phyloP scores from a whole-genome alignment of 1,140 invertebrate genomes.

The Zaprionus kolodkinae region DNA sequence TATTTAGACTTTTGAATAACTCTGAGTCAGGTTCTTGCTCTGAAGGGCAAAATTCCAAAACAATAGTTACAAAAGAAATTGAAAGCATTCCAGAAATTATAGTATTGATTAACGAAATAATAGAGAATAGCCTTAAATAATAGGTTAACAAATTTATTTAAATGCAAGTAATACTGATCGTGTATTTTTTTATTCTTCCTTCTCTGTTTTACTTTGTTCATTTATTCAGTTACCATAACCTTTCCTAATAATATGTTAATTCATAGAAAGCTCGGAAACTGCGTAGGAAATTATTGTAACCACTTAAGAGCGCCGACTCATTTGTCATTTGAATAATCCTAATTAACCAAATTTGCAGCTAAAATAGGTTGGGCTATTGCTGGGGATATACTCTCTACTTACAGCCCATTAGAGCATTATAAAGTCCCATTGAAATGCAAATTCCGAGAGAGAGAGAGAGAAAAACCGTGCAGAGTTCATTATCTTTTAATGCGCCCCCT shows the following conservation, averaged over 20 bases:
- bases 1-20: not conserved
- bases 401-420: constrained; percentile 44
- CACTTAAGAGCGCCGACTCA: not conserved
- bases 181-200: too few relatives aligned
- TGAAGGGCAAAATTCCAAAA: too few relatives aligned
- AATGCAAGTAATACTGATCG: too few relatives aligned
- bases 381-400: not conserved
- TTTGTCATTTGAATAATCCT: constrained; percentile 12
- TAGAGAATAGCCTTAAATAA: too few relatives aligned
- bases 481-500: constrained; percentile 69
- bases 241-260: not conserved
- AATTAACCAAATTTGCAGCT: not conserved
- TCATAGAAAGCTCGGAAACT: not conserved
- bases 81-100: too few relatives aligned
- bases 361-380: not conserved
- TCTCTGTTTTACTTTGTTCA: not conserved
- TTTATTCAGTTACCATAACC: not conserved
- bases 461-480: constrained; percentile 45
- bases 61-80: too few relatives aligned
- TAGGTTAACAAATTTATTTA: too few relatives aligned
- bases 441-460: constrained; percentile 39
- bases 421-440: constrained; percentile 61
- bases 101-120: too few relatives aligned
- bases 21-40: not conserved
- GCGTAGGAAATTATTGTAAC: constrained; percentile 2